Percentiles rank a stretch among this genome's conserved stretches.
Conservation (phyloP, 2,888 invertebrate genomes). For the Papilio protenor region DNA sequence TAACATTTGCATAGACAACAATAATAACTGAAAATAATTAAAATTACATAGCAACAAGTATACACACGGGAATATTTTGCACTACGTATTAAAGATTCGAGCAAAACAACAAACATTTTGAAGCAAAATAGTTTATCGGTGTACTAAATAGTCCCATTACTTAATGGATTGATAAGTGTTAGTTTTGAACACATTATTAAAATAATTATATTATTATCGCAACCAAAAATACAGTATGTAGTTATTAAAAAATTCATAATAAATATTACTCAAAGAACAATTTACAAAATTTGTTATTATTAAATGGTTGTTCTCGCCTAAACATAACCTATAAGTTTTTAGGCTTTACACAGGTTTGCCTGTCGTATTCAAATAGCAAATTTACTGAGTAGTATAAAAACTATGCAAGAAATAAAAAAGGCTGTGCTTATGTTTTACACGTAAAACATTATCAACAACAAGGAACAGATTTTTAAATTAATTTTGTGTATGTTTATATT, state of each 20-base stretch:
- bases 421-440: not conserved
- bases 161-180: not conserved
- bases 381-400: not conserved
- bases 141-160: not conserved
- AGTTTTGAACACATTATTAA: not conserved
- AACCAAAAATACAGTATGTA: not conserved
- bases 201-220: not conserved
- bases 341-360: not conserved
- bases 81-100: not conserved
- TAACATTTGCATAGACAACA: conserved; percentile 37
- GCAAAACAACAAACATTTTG: not conserved
- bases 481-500: not conserved
- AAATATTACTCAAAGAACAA: not conserved
- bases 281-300: not conserved
- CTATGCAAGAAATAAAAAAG: not conserved
- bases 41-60: conserved; percentile 14
- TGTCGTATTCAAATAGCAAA: conserved; percentile 18
- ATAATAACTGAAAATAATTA: not conserved
- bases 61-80: not conserved
- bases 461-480: not conserved
- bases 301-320: not conserved
- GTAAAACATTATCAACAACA: not conserved
- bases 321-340: not conserved
- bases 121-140: not conserved
- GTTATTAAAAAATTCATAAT: not conserved